Conservation (phyloP, 2,888 invertebrate species). For the Norana najaformis region DNA sequence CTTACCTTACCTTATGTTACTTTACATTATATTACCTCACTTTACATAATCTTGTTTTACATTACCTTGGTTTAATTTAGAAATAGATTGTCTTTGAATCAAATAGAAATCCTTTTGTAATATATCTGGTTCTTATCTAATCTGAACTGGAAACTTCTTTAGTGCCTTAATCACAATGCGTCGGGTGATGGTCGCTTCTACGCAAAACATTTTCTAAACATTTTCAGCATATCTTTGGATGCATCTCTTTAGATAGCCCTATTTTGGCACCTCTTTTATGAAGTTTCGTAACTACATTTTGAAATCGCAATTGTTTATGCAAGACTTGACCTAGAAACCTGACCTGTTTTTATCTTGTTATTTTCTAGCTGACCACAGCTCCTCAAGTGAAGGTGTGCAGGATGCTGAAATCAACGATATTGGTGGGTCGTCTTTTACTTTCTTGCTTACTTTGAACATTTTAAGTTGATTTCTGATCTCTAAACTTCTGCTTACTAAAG, state of each 20-base stretch:
- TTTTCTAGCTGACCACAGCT: conserved; percentile 23
- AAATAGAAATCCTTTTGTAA: no score
- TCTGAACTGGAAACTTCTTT: no score
- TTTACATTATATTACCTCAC: neutral
- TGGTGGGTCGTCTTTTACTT: conserved; percentile 25
- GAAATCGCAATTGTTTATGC: neutral
- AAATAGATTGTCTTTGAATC: no score
- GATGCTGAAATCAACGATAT: conserved; percentile 36
- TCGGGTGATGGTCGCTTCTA: no score
- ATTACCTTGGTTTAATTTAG: neutral
- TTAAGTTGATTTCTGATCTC: neutral
- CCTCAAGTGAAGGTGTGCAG: conserved; percentile 35
- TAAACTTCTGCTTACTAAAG: neutral
- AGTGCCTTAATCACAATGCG: no score
- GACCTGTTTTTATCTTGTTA: neutral
- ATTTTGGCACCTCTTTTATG: no score
- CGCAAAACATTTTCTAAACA: no score
- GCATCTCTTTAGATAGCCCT: no score
- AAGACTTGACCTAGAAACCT: neutral
- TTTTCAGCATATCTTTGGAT: no score
- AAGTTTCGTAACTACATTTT: no score
- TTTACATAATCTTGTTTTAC: neutral
- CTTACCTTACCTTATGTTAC: no score
- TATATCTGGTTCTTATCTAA: no score
- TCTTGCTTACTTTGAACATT: neutral